phyloP scores from a whole-genome alignment of 2,888 invertebrate species.

The Timandra comae region DNA sequence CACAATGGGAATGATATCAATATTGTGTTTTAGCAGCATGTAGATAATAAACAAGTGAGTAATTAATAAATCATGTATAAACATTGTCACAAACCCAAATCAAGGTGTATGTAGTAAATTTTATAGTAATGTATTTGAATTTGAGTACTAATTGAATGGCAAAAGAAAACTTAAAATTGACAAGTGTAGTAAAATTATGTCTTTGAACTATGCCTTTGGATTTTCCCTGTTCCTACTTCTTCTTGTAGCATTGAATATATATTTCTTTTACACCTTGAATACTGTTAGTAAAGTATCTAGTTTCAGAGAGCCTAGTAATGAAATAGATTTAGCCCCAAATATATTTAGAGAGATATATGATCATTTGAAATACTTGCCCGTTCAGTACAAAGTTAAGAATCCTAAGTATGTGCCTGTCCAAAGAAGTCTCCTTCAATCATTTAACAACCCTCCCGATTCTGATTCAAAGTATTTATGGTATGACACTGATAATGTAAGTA shows the following conservation, averaged over 20 bases:
- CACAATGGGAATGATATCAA: too few relatives aligned
- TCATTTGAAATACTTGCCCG: constrained; percentile 56
- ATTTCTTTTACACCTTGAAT: constrained; percentile 61
- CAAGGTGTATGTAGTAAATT: too few relatives aligned
- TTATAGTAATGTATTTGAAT: too few relatives aligned
- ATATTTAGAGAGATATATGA: constrained; percentile 56
- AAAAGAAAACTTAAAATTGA: too few relatives aligned
- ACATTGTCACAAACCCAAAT: too few relatives aligned
- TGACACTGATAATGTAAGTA: constrained; percentile 50
- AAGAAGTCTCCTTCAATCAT: constrained; percentile 46
- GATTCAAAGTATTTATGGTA: constrained; percentile 40
- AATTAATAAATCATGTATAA: too few relatives aligned
- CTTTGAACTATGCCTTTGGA: constrained; percentile 64
- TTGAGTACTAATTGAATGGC: too few relatives aligned
- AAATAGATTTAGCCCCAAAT: constrained; percentile 41
- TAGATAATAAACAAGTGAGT: too few relatives aligned
- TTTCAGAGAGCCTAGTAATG: constrained; percentile 41
- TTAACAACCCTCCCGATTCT: constrained; percentile 46
- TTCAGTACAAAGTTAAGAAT: constrained; percentile 52
- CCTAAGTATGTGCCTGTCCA: constrained; percentile 44
- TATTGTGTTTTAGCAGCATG: too few relatives aligned
- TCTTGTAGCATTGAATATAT: constrained; percentile 60
- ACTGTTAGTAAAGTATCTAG: constrained; percentile 35
- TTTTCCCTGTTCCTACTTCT: constrained; percentile 59
- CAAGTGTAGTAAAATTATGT: constrained; percentile 38